Evolutionary conservation across 1,140 invertebrate genomes (phyloP).

Genomic region (Lordiphosa stackelbergi): DNA sequence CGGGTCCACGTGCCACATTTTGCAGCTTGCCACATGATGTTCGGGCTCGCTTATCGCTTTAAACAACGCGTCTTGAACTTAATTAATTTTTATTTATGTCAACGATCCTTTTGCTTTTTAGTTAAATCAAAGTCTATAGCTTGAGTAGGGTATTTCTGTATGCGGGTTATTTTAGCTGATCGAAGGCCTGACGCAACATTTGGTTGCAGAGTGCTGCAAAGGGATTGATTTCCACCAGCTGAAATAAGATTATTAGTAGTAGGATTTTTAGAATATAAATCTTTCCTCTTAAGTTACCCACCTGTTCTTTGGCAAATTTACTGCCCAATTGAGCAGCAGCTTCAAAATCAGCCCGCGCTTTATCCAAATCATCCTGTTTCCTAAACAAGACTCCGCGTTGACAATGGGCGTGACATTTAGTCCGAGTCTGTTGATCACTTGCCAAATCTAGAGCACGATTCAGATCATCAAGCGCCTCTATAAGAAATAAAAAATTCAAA

Average conservation of each 20-base stretch:
- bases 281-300: conserved; percentile 24
- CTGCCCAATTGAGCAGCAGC: conserved; percentile 85
- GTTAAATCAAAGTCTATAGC: conserved; percentile 43
- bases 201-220: conserved; percentile 94
- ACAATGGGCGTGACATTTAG: conserved; percentile 84
- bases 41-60: conserved; percentile 41
- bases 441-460: conserved; percentile 83
- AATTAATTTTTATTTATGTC: conserved; percentile 73
- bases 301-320: conserved; percentile 86
- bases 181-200: conserved; percentile 86
- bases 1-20: conserved; percentile 64
- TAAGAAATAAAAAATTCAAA: no score
- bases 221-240: conserved; percentile 88
- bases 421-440: conserved; percentile 79
- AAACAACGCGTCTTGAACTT: conserved; percentile 58
- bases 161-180: conserved; percentile 51
- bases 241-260: not conserved
- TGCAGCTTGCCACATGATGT: conserved; percentile 65
- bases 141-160: not conserved
- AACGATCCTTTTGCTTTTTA: conserved; percentile 47
- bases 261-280: no score
- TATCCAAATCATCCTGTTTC: conserved; percentile 80
- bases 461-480: conserved; percentile 85
- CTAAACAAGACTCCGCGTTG: conserved; percentile 86
- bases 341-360: conserved; percentile 84